These are phyloP conservation scores for Hermaeophaga mercurialis DNA, from an alignment of 2,888 invertebrate genomes.

Conservation along the genomic window DNA sequence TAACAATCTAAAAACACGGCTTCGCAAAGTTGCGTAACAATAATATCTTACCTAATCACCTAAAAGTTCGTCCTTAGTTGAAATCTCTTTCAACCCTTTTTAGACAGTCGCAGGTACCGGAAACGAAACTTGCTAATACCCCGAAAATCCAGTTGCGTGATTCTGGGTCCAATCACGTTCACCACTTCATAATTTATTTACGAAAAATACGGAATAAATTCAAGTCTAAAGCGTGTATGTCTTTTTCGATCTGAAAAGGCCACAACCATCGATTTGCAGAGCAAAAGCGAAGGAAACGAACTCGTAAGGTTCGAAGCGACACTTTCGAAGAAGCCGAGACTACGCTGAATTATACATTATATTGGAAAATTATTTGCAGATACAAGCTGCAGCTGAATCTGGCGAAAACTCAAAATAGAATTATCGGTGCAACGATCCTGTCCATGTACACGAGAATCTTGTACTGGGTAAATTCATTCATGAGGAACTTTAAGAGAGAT, in stretches of 20 bases:
- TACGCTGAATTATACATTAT: conserved; percentile 5
- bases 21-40: too few relatives aligned
- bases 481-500: too few relatives aligned
- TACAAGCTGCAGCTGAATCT: background rate
- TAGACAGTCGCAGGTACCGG: conserved; percentile 4
- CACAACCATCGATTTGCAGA: conserved; percentile 13
- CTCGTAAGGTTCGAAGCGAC: background rate
- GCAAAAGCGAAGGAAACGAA: background rate
- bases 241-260: conserved; percentile 18
- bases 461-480: too few relatives aligned
- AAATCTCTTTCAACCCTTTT: background rate
- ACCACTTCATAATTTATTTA: conserved; percentile 35
- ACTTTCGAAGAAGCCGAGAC: background rate
- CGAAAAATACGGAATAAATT: conserved; percentile 24
- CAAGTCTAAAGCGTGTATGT: conserved; percentile 17
- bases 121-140: conserved; percentile 26
- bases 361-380: conserved; percentile 7
- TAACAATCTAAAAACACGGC: too few relatives aligned
- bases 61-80: background rate
- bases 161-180: conserved; percentile 29
- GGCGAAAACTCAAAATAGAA: background rate
- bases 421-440: too few relatives aligned
- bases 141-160: conserved; percentile 27
- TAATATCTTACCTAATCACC: background rate
- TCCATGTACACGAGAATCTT: too few relatives aligned